Conservation (phyloP, 2,113 vertebrate species). For the Cinclus cinclus region DNA sequence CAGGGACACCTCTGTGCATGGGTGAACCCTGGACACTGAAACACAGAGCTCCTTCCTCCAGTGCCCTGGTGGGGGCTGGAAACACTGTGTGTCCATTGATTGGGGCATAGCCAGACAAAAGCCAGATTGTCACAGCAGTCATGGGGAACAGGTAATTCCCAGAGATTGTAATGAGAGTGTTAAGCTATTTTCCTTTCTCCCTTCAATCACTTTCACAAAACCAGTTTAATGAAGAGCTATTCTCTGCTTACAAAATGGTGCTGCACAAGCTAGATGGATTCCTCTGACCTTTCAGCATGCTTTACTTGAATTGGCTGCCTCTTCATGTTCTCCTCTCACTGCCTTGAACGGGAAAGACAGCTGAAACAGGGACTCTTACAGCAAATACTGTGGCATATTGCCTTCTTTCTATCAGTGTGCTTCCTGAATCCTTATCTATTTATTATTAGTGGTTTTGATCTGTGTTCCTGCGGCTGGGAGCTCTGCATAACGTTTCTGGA, state of each 20-base stretch:
- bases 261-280: constrained; percentile 30
- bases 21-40: not conserved
- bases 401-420: not conserved
- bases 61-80: not conserved
- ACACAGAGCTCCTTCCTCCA: not conserved
- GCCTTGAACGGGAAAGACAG: not conserved
- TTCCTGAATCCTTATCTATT: not conserved
- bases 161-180: not conserved
- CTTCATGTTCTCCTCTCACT: not conserved
- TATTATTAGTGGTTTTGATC: not conserved
- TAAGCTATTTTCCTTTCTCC: constrained; percentile 24
- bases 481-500: not conserved
- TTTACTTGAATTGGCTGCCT: constrained; percentile 45
- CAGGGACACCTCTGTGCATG: not conserved
- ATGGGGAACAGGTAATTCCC: not conserved
- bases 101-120: not conserved
- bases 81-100: not conserved
- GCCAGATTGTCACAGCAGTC: not conserved
- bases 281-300: constrained; percentile 45
- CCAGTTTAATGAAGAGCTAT: constrained; percentile 25
- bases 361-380: not conserved
- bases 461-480: not conserved
- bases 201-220: constrained; percentile 13
- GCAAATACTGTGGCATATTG: not conserved
- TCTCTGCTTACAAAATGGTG: constrained; percentile 37